These are phyloP conservation scores for Damaliscus lunatus DNA, from an alignment of 2,113 vertebrate genomes.

Conservation along the genomic window DNA sequence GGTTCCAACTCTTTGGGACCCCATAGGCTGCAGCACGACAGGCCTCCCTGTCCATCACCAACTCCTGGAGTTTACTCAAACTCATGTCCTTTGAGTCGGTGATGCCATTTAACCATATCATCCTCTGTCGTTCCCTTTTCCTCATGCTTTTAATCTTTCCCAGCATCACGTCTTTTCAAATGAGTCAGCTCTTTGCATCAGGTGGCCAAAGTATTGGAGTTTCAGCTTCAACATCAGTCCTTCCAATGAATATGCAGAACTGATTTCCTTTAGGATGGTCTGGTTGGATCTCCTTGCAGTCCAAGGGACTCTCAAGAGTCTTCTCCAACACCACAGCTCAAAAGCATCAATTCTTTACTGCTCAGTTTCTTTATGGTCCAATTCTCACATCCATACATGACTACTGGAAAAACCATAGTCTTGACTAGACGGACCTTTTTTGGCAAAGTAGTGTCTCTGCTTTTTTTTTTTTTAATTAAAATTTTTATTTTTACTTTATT, in stretches of 20 bases:
- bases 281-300: not conserved
- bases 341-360: not conserved
- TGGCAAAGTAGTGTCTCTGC: not conserved
- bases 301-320: not conserved
- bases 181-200: not conserved
- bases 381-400: not conserved
- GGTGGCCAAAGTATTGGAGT: not conserved
- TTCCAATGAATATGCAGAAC: not conserved
- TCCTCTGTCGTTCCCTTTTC: not conserved
- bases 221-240: not conserved
- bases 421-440: not conserved
- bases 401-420: not conserved
- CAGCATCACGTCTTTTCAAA: not conserved
- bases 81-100: not conserved
- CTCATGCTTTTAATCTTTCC: not conserved
- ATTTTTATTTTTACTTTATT: too few relatives aligned
- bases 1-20: not conserved
- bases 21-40: not conserved
- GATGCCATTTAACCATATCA: not conserved
- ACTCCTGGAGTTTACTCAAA: not conserved
- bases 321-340: not conserved
- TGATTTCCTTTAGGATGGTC: not conserved
- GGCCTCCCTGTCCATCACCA: not conserved
- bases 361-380: not conserved
- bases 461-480: not conserved